Base-by-base conservation (phyloP, 2,113 vertebrate species). In the Rhinoptilus africanus region DNA sequence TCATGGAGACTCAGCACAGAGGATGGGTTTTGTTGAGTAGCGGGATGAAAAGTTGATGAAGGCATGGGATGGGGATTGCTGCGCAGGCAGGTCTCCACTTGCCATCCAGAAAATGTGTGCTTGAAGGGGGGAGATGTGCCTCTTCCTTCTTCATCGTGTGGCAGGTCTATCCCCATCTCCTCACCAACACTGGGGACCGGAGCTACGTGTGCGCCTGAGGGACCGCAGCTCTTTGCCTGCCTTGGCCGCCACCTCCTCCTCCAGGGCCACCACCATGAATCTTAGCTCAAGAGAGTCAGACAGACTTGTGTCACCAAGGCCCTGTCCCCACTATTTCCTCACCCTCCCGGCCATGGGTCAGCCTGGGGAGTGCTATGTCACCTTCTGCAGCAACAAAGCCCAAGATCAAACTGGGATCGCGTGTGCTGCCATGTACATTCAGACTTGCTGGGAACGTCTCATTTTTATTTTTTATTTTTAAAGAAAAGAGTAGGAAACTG, bases 371-470 rank as follows among this genome's bases (percentile, higher is more conserved):
- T 5, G 10, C 50, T n/a, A 32, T 2, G 1, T 63, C n/a, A 26
- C 48, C 32, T 67, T 51, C n/a, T 81, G 54, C 60, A 80, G 68
- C 51, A 84, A 45, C 12, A 66, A 92, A 73, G 59, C 22, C 21
- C 28, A 5, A 28, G 41, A 43, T 92, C 64, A 54, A 10, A 63
- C 41, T 15, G 26, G 35, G 34, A 20, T 67, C 6, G 2, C 0
- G 0, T 54, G 7, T 14, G 0, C 32, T 71, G n/a, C 50, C 2
- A 0, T 39, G 56, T 62, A 6, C 1, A 0, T 45, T 63, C 54
- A 43, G 79, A 32, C 41, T 67, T 72, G 39, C 53, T 85, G 37
- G 23, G 72, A 86, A 26, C 6, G 1, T 14, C 23, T 92, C 11
- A 54, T 15, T 64, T 4, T 32, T n/a, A 27, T n/a, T 45, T 77